Evolutionary conservation across 2,888 invertebrate genomes (phyloP).

Genomic region (Apotomis turbidana): DNA sequence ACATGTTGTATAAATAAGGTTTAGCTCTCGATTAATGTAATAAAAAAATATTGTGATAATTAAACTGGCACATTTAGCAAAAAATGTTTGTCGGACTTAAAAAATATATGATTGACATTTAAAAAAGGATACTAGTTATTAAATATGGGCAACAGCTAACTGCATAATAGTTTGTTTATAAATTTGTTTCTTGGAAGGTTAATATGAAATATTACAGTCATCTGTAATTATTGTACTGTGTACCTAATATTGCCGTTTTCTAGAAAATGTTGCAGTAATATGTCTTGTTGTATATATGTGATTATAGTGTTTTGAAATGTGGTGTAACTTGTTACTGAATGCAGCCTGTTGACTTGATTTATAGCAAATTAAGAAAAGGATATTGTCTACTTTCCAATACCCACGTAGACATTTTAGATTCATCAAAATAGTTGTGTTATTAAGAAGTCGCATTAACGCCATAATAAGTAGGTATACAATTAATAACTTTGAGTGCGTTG

Average conservation of each 20-base stretch:
- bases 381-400: constrained; percentile 13
- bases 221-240: background rate
- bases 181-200: background rate
- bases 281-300: constrained; percentile 2
- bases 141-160: background rate
- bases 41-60: no score
- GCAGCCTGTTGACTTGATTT: constrained; percentile 22
- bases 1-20: background rate
- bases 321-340: constrained; percentile 17
- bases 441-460: background rate
- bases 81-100: no score
- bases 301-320: constrained; percentile 19
- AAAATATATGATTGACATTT: no score
- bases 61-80: no score
- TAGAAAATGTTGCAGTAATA: constrained; percentile 12
- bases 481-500: background rate
- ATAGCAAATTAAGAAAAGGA: constrained; percentile 31
- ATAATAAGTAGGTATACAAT: background rate
- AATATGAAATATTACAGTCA: background rate
- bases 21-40: no score
- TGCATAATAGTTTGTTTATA: background rate
- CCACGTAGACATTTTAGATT: constrained; percentile 1
- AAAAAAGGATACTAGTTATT: background rate
- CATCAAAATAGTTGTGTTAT: background rate
- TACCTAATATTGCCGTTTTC: background rate